Base-by-base conservation (phyloP, 2,113 vertebrate genomes). In the Thalassoma bifasciatum region DNA sequence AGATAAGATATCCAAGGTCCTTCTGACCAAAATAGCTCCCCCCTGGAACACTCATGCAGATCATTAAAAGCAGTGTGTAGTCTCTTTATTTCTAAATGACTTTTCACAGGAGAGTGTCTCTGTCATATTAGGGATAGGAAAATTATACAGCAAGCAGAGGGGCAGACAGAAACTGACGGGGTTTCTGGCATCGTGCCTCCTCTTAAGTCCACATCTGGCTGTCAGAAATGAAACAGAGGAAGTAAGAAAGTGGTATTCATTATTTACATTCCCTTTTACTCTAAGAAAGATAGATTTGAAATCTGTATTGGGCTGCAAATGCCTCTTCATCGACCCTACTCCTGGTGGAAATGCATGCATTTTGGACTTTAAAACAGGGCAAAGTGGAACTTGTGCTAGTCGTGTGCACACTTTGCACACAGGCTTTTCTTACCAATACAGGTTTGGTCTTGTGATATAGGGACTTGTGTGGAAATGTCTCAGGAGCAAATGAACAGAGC, bases 181-280 rank as follows among this genome's bases (percentile, higher is more conserved):
- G 75, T 23, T 66, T 50, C 51, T 58, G 63, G 59, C 56, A 67
- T 63, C 46, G 51, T 56, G 60, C 65, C 38, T 71, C 30, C 37
- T 49, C 30, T 60, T 50, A 81, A 81, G 67, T 38, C 42, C 59
- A 44, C 17, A 21, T 65, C 63, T 38, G 42, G 12, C 40, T 75
- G 61, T 77, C 40, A n/a, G n/a, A 80, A 66, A 69, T 37, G 63
- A 84, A 81, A 75, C 26, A 78, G 50, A 64, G 21, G 16, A 51
- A 37, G 52, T 21, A 46, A 46, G 44, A 5, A 46, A 46, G 42
- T 51, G 59, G 23, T 22, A 68, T 72, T 23, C 40, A 46, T 70
- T 54, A 60, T 81, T 63, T 66, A 56, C 60, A 60, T 66, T 2
- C 37, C 8, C 36, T 46, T 52, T 38, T 77, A 21, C 38, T 47